These are phyloP conservation scores for Caenorhabditis latens DNA, from an alignment of 1,140 invertebrate genomes.

Conservation along the genomic window DNA sequence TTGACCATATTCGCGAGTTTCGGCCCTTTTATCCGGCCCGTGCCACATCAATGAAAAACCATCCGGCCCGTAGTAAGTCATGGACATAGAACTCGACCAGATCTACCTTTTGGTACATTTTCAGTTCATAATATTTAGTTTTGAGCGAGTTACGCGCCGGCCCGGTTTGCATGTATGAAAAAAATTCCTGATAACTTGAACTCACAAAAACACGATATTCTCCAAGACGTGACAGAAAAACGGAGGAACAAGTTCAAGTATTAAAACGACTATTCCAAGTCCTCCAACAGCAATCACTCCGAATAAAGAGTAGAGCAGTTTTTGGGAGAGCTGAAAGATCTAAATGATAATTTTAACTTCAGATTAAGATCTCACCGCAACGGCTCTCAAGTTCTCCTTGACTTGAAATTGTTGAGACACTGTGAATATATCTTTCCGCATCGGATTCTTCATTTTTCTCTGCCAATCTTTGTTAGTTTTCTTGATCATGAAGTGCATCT, in stretches of 20 bases:
- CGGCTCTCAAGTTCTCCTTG: background rate
- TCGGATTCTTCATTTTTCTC: background rate
- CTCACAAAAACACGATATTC: background rate
- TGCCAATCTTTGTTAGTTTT: background rate
- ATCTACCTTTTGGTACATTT: too few relatives aligned
- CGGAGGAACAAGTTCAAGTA: background rate
- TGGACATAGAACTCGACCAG: too few relatives aligned
- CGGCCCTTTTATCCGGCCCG: too few relatives aligned
- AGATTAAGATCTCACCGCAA: background rate
- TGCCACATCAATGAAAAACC: too few relatives aligned
- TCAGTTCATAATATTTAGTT: too few relatives aligned
- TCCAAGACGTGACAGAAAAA: background rate
- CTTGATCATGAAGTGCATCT: background rate
- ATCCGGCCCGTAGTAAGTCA: too few relatives aligned
- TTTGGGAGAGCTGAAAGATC: background rate
- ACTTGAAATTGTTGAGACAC: background rate
- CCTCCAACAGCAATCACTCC: background rate
- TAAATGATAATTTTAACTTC: background rate
- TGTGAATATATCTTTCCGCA: background rate
- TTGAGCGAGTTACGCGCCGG: too few relatives aligned
- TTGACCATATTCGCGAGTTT: too few relatives aligned
- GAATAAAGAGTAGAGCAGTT: background rate
- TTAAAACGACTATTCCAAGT: background rate
- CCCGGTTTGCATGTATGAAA: too few relatives aligned
- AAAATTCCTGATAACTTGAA: background rate